Conservation (phyloP, 2,888 invertebrate genomes). For the Parasteatoda lunata region DNA sequence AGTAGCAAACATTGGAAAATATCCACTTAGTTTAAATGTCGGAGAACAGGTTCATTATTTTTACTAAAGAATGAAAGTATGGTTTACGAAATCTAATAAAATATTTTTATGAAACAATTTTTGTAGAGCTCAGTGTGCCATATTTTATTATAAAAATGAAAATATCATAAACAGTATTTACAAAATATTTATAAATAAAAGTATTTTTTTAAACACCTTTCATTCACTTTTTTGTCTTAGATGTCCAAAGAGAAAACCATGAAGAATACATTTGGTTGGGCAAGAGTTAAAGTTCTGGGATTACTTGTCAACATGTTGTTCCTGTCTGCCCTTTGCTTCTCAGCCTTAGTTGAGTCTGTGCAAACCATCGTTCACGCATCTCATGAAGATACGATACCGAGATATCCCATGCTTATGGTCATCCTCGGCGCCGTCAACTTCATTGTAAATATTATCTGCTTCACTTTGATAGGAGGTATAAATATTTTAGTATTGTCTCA, state of each 20-base stretch:
- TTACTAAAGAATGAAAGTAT: no score
- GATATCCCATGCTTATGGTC: constrained; percentile 83
- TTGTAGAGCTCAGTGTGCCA: no score
- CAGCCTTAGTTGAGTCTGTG: constrained; percentile 85
- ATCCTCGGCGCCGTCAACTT: constrained; percentile 83
- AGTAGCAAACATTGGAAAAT: no score
- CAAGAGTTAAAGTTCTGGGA: constrained; percentile 89
- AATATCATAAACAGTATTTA: no score
- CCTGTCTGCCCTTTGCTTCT: constrained; percentile 87
- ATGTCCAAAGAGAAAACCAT: constrained; percentile 80
- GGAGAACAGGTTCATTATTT: no score
- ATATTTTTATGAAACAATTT: no score
- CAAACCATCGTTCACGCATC: constrained; percentile 76
- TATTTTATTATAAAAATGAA: no score
- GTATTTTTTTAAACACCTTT: no score
- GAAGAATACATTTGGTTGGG: constrained; percentile 94
- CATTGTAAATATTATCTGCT: constrained; percentile 84
- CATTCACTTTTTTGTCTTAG: constrained; percentile 72
- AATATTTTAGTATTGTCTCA: not conserved
- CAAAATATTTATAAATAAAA: no score
- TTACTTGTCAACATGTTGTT: constrained; percentile 81
- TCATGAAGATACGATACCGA: constrained; percentile 78
- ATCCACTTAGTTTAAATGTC: no score
- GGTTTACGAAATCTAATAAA: no score
- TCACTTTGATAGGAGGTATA: constrained; percentile 84